Evolutionary conservation across 2,797 vertebrate genomes (phyloP).

Genomic region (Jordanella pulchra): DNA sequence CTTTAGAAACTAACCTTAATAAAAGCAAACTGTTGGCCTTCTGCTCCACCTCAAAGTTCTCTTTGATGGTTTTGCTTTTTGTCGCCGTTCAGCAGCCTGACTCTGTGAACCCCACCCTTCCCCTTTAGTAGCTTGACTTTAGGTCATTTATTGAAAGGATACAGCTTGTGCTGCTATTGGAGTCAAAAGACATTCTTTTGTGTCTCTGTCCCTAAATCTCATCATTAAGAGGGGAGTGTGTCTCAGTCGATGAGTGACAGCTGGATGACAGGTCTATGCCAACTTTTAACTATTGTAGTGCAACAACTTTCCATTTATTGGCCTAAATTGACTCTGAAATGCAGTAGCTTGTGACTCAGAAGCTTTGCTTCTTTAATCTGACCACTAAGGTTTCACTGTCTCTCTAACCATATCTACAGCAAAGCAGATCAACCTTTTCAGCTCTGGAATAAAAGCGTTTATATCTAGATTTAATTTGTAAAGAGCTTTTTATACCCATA

Average conservation of each 20-base stretch:
- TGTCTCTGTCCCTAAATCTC: constrained; percentile 36
- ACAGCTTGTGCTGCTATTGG: constrained; percentile 55
- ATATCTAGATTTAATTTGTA: neutral
- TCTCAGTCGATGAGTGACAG: constrained; percentile 31
- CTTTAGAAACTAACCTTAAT: neutral
- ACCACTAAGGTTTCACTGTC: constrained; percentile 36
- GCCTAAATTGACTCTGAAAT: constrained; percentile 2
- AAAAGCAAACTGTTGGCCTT: neutral
- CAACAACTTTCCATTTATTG: constrained; percentile 3
- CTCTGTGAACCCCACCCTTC: constrained; percentile 46
- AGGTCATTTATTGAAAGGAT: constrained; percentile 44
- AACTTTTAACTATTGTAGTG: neutral
- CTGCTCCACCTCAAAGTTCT: constrained; percentile 8
- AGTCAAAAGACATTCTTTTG: constrained; percentile 55
- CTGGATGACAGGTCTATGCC: constrained; percentile 9
- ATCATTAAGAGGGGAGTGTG: constrained; percentile 24
- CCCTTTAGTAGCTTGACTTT: constrained; percentile 31
- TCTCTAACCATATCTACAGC: neutral
- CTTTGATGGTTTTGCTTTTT: constrained; percentile 29
- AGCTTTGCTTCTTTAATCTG: constrained; percentile 16
- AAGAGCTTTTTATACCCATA: neutral
- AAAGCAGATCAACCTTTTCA: constrained; percentile 37
- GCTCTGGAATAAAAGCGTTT: neutral
- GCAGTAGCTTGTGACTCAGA: neutral
- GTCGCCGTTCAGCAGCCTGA: constrained; percentile 33